Base-by-base conservation (phyloP, 2,797 vertebrate species). In the Phrynocephalus forsythii region DNA sequence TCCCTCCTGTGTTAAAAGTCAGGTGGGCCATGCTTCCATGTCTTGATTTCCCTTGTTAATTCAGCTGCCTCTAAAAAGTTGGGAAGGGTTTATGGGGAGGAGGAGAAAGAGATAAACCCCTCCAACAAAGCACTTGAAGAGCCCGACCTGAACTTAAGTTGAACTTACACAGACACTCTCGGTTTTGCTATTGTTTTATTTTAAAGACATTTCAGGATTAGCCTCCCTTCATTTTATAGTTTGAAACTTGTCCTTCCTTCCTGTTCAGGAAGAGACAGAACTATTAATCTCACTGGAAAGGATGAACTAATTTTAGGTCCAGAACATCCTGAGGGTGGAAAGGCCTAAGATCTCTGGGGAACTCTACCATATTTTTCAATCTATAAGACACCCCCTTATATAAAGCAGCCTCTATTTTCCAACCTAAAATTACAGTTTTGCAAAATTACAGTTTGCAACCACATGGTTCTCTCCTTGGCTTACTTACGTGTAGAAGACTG, bases 151-250 rank as follows among this genome's bases (percentile, higher is more conserved):
- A 30, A 90, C 68, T 89, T 73, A 15, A 85, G 50, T 0, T 82
- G 86, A 90, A 93, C 89, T 81, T 89, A 87, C 76, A 90, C 73
- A 90, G 89, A 52, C 5, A 88, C 24, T 83, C 44, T 86, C 60
- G 8, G 28, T 75, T 89, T 67, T 75, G 24, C 26, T 88, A 22
- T 28, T 75, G 66, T 3, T 60, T 44, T 33, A 1, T 33, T 44
- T 50, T 11, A 56, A 83, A 78, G 83, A 79, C 86, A 6, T 16
- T 81, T 83, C 38, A 44, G 52, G 24, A 85, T 90, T 90, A 89
- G 88, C 86, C 87, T 81, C 28, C 18, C n/a, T 13, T 6, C n/a
- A 68, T 86, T 82, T n/a, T 73, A 86, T 87, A 78, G 8, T 90
- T 56, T n/a, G 5, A 0, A 1, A 2, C 30, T 18, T 86, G n/a